Percentiles rank a stretch among this genome's conserved stretches.
These are phyloP conservation scores for Galleria mellonella DNA, from an alignment of 1,140 invertebrate species.

Conservation along the genomic window DNA sequence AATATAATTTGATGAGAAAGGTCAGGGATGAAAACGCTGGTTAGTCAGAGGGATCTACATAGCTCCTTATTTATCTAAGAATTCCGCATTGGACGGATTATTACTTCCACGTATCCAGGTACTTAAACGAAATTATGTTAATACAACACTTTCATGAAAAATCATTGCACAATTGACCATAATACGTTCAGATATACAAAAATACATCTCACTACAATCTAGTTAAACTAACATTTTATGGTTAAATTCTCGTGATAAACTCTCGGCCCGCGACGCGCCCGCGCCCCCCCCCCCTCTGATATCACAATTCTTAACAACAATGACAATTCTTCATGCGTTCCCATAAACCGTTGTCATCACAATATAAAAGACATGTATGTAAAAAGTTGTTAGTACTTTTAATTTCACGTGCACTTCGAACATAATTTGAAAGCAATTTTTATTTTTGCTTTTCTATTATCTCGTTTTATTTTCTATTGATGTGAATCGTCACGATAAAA, in stretches of 20 bases:
- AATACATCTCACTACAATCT: slow-evolving; percentile 62
- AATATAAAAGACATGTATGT: too few relatives aligned
- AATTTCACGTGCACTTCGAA: too few relatives aligned
- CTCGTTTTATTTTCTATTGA: too few relatives aligned
- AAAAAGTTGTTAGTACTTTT: too few relatives aligned
- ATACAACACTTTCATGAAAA: slow-evolving; percentile 21
- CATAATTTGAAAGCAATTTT: too few relatives aligned
- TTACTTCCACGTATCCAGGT: slow-evolving; percentile 43
- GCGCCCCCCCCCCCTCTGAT: slow-evolving; percentile 34
- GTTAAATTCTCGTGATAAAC: slow-evolving; percentile 22
- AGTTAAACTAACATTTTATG: slow-evolving; percentile 42
- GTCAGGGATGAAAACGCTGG: not conserved
- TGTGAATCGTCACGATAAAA: too few relatives aligned
- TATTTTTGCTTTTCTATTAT: too few relatives aligned
- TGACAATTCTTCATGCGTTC: slow-evolving; percentile 14
- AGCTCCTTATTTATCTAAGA: slow-evolving; percentile 52
- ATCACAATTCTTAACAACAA: slow-evolving; percentile 61
- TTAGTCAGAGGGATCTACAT: slow-evolving; percentile 28
- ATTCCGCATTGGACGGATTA: slow-evolving; percentile 61
- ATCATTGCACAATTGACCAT: slow-evolving; percentile 45
- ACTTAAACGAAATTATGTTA: slow-evolving; percentile 35
- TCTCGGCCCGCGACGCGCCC: slow-evolving; percentile 27
- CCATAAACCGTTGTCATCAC: not conserved
- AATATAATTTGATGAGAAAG: slow-evolving; percentile 4
- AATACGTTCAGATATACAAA: slow-evolving; percentile 53